Conservation (phyloP, 2,113 vertebrate genomes). For the Aptenodytes forsteri region DNA sequence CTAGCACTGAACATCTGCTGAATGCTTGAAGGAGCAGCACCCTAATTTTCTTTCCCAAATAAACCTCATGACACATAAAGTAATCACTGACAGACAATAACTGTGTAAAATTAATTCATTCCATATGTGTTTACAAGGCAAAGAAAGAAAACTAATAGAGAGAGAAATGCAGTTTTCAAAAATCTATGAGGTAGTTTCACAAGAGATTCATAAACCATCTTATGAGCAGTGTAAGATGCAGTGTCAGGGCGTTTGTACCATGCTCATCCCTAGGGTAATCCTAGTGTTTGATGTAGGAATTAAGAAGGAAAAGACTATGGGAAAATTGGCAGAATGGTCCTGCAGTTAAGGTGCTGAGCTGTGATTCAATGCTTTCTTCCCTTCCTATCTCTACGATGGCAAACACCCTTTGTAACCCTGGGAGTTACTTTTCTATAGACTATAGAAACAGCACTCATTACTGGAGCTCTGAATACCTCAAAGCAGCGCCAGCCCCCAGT, state of each 20-base stretch:
- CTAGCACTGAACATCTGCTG: constrained; percentile 27
- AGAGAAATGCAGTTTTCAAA: not conserved
- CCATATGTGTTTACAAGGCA: not conserved
- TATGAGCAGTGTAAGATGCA: not conserved
- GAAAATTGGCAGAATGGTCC: not conserved
- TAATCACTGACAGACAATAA: constrained; percentile 23
- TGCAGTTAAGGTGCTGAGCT: not conserved
- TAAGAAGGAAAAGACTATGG: not conserved
- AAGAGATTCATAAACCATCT: not conserved
- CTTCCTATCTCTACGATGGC: fast-evolving
- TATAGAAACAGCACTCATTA: not conserved
- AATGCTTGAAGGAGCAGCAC: constrained; percentile 16
- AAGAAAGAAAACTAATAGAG: not conserved
- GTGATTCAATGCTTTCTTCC: not conserved
- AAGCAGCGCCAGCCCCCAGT: not conserved
- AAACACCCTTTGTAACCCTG: not conserved
- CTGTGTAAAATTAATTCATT: not conserved
- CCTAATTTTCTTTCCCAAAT: constrained; percentile 42
- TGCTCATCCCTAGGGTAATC: not conserved
- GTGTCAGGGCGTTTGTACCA: not conserved
- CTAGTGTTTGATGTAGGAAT: not conserved
- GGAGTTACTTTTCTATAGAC: not conserved
- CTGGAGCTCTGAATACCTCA: not conserved
- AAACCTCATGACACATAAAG: not conserved
- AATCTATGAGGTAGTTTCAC: not conserved